Conservation (phyloP, 2,888 invertebrate species). For the Eristalis arbustorum region DNA sequence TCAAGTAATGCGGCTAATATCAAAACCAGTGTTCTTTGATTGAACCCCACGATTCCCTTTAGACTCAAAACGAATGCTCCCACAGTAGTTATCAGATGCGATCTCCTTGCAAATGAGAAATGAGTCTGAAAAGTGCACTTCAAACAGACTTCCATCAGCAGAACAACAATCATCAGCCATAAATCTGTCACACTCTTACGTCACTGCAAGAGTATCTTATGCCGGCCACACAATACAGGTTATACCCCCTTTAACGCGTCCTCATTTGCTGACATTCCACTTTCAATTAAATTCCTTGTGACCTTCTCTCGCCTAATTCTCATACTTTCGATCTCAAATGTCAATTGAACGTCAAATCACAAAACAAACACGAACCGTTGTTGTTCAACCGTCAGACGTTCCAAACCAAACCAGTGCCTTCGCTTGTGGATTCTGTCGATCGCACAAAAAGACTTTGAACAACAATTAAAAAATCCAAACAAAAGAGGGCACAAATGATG, state of each 20-base stretch:
- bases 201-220: background rate
- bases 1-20: too few relatives aligned
- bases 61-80: too few relatives aligned
- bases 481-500: conserved; percentile 19
- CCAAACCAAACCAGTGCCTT: background rate
- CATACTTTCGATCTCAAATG: conserved; percentile 43
- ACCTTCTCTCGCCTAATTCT: conserved; percentile 45
- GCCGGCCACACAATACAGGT: background rate
- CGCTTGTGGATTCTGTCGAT: background rate
- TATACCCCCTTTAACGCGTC: background rate
- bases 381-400: conserved; percentile 14
- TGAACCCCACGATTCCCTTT: too few relatives aligned
- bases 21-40: too few relatives aligned
- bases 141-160: background rate
- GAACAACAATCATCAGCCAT: background rate
- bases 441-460: conserved; percentile 13
- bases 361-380: conserved; percentile 15
- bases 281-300: conserved; percentile 45
- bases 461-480: conserved; percentile 25
- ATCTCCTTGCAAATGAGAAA: too few relatives aligned
- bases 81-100: too few relatives aligned
- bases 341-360: conserved; percentile 61
- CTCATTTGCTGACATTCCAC: conserved; percentile 17
- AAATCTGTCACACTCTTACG: background rate
- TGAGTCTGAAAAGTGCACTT: too few relatives aligned